Base-by-base conservation (phyloP, 1,140 invertebrate species). In the Drosophila pseudoananassae region DNA sequence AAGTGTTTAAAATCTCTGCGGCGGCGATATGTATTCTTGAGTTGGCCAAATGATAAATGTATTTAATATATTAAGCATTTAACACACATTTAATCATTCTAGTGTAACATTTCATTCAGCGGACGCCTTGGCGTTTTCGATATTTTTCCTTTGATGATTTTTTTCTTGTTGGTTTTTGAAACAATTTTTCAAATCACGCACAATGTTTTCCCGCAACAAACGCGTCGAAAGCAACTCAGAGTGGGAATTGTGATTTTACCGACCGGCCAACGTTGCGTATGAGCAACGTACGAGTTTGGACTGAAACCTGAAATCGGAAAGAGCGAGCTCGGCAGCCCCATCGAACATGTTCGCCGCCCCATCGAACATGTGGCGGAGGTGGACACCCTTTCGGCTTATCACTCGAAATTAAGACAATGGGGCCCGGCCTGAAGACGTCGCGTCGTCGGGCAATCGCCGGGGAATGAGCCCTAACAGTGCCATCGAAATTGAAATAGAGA, bases 391-490 rank as follows among this genome's bases (percentile, higher is more conserved):
- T 64, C 57, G 56, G 68, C 81, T 85, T 85, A 85, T 85, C 81
- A 84, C 76, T 76, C 54, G 73, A 85, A 85, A 84, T 84, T 80
- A 87, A 85, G 81, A 81, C 77, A 85, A 66, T 71, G 61, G 46
- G 46, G 15, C 45, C 31, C 27, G 45, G 57, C 61, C 33, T 8
- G 15, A 64, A 50, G 60, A 69, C 56, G 49, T 31, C 33, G 25
- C 56, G 49, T 31, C 33, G 25, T 49, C 6, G 43, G 43, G 27
- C 20, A 20, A 3, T 20, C 20, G 20, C 3, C 20, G 20, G 20
- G 20, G 20, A 20, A 20, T 20, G 20, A 20, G 50, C 49, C 23
- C 36, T 43, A 61, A 51, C 23, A 29, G 25, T 5, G 65, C 52
- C 64, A 83, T 65, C 57, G 47, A 56, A 82, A 82, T 64, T 68